Evolutionary conservation across 2,113 vertebrate species (phyloP), one percentile per base, ranked within the genome.

Genomic region (Tympanuchus pallidicinctus): DNA sequence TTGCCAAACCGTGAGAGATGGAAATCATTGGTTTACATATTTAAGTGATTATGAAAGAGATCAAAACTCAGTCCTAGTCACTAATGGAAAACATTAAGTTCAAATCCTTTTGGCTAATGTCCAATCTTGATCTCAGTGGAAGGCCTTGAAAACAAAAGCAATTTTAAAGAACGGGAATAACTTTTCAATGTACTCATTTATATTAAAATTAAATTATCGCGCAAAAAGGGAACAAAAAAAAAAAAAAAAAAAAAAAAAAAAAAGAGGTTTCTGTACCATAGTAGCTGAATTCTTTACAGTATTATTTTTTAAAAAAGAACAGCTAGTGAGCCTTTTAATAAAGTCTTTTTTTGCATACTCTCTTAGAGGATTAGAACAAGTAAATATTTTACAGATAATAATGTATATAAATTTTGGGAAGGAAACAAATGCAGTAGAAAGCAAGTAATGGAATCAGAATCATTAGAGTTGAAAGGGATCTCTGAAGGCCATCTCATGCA

Each of bases 11-110:
- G 1, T 88, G 94, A 88, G 94, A 95, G 85, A 90, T 63, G 64
- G 82, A 95, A 96, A 88, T 83, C 48, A 71, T 92, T 88, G 71
- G 59, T 88, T 89, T 92, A 77, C 75, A 80, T 92, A 88, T 80
- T 91, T 75, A 74, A 95, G 19, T 59, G 40, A 86, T 95, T 91
- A 82, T 89, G 85, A 91, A 93, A 76, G 38, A 89, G 64, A 93
- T 86, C 60, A 91, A 88, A 95, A 88, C 38, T 77, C 88, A 80
- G 54, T 30, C 88, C 28, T 83, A 18, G 50, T 91, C 60, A 52
- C 30, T 80, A 67, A 89, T 60, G 88, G 79, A 85, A 91, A 92
- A 84, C 43, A 67, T 14, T 20, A 88, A 57, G 79, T 80, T 76
- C 76, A 85, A 89, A 65, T 89, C 64, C 25, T 91, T 72, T 92